Evolutionary conservation across 2,113 vertebrate genomes (phyloP), one percentile per base, ranked within the genome.

Genomic region (Pogona vitticeps): DNA sequence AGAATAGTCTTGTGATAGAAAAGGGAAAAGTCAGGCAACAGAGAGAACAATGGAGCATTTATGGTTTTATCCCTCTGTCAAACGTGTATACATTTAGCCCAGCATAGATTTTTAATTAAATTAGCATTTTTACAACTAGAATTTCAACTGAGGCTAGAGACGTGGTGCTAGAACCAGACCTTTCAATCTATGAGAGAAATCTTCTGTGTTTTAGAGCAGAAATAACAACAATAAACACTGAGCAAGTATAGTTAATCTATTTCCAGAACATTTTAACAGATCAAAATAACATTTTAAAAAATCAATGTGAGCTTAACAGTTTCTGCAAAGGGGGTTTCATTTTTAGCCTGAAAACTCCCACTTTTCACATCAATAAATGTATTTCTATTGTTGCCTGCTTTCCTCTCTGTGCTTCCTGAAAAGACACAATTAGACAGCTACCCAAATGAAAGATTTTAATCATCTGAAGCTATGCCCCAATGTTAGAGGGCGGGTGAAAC

Each of bases 191-290:
- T 85, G 71, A 0, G 0, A 88, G 18, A 86, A 68, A 90, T 58
- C 73, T 2, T 63, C 84, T 68, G 38, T 12, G 61, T 87, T 79
- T 90, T 76, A 89, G 86, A 17, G 67, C 28, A 86, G 56, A n/a
- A 52, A 33, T 80, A 90, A 84, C 38, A 86, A 52, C 28, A 87
- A 87, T 63, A 89, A 82, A 73, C 73, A 82, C 26, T 52, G 65
- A 91, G 72, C 12, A 92, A 88, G 76, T 12, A 17, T 8, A n/a
- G 28, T 85, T 85, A 77, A 81, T 88, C 58, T 71, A 38, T 86
- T 88, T 91, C 61, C 61, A 70, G 72, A 79, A n/a, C 18, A 80
- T 89, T 77, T 90, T 77, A 80, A 63, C 63, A 80, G 21, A 52
- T 84, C 9, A 71, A 70, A 87, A 56, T 4, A 70, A 78, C 65